phyloP scores from a whole-genome alignment of 1,140 invertebrate genomes.

The Lepidotrigona ventralis region DNA sequence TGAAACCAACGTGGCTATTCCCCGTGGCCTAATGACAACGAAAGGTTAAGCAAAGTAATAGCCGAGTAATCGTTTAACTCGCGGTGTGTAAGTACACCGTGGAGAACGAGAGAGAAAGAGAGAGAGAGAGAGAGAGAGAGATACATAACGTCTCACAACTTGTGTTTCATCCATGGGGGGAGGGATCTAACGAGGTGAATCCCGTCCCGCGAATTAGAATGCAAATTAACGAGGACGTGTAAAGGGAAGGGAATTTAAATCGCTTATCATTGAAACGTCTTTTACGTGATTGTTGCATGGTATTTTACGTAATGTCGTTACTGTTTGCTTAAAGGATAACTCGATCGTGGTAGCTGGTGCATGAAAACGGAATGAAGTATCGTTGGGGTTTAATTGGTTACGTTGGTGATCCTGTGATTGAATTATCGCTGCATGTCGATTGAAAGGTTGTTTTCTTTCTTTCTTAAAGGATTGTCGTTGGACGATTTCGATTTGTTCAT shows the following conservation, averaged over 20 bases:
- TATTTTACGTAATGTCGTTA: neutral
- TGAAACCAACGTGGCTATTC: slow-evolving; percentile 37
- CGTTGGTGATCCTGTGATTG: no score
- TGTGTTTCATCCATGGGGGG: neutral
- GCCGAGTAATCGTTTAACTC: slow-evolving; percentile 48
- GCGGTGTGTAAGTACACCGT: neutral
- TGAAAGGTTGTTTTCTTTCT: no score
- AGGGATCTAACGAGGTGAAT: slow-evolving; percentile 14
- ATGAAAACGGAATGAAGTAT: neutral
- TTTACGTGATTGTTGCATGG: neutral
- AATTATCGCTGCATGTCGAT: no score
- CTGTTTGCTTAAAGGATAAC: neutral
- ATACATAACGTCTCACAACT: neutral
- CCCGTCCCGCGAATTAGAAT: neutral
- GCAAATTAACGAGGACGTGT: neutral
- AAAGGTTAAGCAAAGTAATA: slow-evolving; percentile 48
- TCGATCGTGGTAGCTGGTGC: neutral
- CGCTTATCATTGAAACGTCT: neutral
- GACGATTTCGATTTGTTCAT: no score
- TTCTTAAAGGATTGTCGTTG: no score
- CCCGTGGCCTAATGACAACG: slow-evolving; percentile 22
- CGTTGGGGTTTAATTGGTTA: no score
- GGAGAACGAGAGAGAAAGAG: neutral
- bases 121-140: neutral
- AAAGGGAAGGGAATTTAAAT: neutral